Evolutionary conservation across 1,140 invertebrate species (phyloP).

Genomic region (Manduca sexta): DNA sequence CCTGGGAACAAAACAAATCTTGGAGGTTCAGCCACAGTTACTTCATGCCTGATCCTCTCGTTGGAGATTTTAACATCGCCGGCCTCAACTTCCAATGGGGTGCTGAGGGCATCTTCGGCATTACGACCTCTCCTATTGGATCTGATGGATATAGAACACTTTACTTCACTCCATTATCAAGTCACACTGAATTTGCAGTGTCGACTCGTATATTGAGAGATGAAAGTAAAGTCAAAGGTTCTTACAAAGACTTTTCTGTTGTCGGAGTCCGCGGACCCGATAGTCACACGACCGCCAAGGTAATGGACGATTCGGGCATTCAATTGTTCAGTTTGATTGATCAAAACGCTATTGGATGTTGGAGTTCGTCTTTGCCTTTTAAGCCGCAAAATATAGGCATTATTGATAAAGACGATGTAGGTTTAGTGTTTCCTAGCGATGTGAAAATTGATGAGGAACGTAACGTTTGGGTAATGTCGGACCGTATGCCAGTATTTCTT

Average conservation of each 20-base stretch:
- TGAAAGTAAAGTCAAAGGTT: slow-evolving; percentile 76
- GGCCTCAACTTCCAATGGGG: slow-evolving; percentile 89
- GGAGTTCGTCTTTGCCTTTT: slow-evolving; percentile 80
- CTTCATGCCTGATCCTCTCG: slow-evolving; percentile 85
- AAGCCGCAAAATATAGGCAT: slow-evolving; percentile 79
- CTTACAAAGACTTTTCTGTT: slow-evolving; percentile 82
- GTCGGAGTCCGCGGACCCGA: slow-evolving; percentile 79
- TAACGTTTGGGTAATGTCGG: slow-evolving; percentile 85
- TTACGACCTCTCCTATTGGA: slow-evolving; percentile 79
- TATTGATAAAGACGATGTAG: slow-evolving; percentile 82
- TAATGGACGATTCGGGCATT: slow-evolving; percentile 82
- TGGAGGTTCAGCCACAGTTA: slow-evolving; percentile 85
- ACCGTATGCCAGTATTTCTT: slow-evolving; percentile 85
- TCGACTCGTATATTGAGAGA: slow-evolving; percentile 82
- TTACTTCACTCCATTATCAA: slow-evolving; percentile 85
- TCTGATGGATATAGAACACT: slow-evolving; percentile 79
- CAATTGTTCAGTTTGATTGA: slow-evolving; percentile 86
- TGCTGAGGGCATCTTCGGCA: slow-evolving; percentile 86
- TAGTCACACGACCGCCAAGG: slow-evolving; percentile 80
- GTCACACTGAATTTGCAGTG: slow-evolving; percentile 83
- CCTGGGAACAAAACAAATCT: slow-evolving; percentile 81
- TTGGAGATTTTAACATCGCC: slow-evolving; percentile 84
- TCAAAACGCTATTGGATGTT: slow-evolving; percentile 86
- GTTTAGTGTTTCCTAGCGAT: slow-evolving; percentile 84
- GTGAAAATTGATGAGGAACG: slow-evolving; percentile 80